A percentile compares a stretch with the other conserved stretches of the same genome.
phyloP scores from a whole-genome alignment of 2,797 vertebrate species.

The Hoplostethus mediterraneus region DNA sequence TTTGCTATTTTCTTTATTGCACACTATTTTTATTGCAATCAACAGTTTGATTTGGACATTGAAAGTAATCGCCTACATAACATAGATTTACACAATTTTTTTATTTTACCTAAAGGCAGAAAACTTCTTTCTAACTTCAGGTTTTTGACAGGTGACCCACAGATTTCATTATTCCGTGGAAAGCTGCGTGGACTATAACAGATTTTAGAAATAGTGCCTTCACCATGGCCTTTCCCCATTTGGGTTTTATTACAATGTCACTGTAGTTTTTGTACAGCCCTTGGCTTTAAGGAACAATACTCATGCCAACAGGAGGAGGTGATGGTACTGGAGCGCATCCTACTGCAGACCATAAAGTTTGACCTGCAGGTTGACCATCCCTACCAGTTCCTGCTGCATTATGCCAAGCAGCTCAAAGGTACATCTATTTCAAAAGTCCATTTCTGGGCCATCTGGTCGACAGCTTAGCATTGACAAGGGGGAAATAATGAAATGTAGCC shows the following conservation, averaged over 20 bases:
- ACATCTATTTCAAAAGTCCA: too few relatives aligned
- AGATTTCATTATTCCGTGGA: too few relatives aligned
- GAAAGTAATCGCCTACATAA: too few relatives aligned
- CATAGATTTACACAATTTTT: too few relatives aligned
- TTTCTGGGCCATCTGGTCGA: slow-evolving; percentile 9
- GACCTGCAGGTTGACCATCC: slow-evolving; percentile 98
- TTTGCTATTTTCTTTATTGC: too few relatives aligned
- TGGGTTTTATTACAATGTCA: too few relatives aligned
- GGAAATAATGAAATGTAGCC: background rate
- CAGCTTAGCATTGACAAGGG: background rate
- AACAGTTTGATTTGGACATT: too few relatives aligned
- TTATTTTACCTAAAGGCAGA: too few relatives aligned
- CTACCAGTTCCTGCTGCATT: slow-evolving; percentile 96
- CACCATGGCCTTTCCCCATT: background rate
- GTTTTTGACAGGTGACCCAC: too few relatives aligned
- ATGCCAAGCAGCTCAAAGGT: slow-evolving; percentile 99
- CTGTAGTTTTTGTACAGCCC: background rate
- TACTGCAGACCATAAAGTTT: slow-evolving; percentile 98
- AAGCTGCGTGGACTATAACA: background rate
- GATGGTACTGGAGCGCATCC: slow-evolving; percentile 97
- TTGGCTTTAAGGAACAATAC: background rate
- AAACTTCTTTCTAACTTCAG: too few relatives aligned
- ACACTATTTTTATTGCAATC: too few relatives aligned
- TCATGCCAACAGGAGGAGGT: slow-evolving; percentile 91
- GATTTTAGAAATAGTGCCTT: too few relatives aligned